Evolutionary conservation across 2,797 vertebrate species (phyloP), one percentile per base, ranked within the genome.

Genomic region (Ctenosaura bakeri): DNA sequence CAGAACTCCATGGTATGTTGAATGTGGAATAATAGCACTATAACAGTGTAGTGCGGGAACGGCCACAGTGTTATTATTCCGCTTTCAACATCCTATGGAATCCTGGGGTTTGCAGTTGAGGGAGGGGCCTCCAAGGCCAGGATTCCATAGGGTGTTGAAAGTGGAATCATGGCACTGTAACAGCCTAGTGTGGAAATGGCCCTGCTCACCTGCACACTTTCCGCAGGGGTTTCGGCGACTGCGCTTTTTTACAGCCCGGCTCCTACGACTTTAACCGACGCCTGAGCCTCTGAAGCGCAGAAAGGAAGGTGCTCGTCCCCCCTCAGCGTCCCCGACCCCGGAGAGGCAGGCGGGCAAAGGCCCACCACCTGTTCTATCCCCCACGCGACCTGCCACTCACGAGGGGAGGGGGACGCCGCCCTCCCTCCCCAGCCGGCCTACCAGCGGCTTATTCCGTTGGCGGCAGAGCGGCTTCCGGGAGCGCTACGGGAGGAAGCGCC

Each of bases 401-500:
- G 54, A 14, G 29, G 16, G 0, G 38, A 56, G 74, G 14, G 3
- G 26, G 32, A 9, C 14, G 29, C 54, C 54, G 12, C 54, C 12
- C 13, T 1, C 54, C 54, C 54, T 56, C 13, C 24, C 66, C 35
- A 6, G 64, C 54, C 42, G 32, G 42, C 22, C 88, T 85, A 90
- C 32, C 76, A 90, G 35, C 13, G 89, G 85, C 89, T 77, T 62
- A 91, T 88, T 20, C 54, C 2, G 71, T 77, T 56, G 0, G 0
- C 56, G 1, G 84, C 77, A 26, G 97, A 97, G 83, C 98, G 98
- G 93, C 98, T 88, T 90, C 91, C 95, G 92, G 97, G 96, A 79
- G 96, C 96, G 85, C 81, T 29, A 20, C 71, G 73, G 3, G 79
- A 6, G 35, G 56, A 64, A 3, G 80, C 18, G 2, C 26, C 89